Conservation (phyloP, 2,888 invertebrate species). For the Portevinia maculata region DNA sequence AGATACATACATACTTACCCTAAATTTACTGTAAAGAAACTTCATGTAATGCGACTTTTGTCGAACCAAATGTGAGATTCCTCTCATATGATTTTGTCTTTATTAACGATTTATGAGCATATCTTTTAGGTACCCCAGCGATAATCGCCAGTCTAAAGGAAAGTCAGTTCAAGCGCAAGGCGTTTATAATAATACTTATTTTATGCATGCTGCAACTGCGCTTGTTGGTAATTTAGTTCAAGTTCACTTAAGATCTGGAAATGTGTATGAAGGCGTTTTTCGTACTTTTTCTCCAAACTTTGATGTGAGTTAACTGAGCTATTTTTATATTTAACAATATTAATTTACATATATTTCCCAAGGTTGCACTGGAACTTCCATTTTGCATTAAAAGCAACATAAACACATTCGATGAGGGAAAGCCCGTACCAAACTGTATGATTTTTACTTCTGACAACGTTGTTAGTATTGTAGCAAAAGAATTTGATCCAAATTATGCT, state of each 20-base stretch:
- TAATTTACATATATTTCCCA: slow-evolving; percentile 57
- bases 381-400: slow-evolving; percentile 85
- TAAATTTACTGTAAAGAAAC: background rate
- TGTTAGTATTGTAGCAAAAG: slow-evolving; percentile 90
- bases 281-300: slow-evolving; percentile 94
- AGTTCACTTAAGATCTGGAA: slow-evolving; percentile 92
- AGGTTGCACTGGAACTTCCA: slow-evolving; percentile 92
- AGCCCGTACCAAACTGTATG: slow-evolving; percentile 80
- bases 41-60: background rate
- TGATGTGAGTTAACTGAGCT: slow-evolving; percentile 85
- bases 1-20: no score
- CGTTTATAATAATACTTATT: slow-evolving; percentile 94
- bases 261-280: slow-evolving; percentile 94
- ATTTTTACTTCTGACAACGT: slow-evolving; percentile 93
- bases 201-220: slow-evolving; percentile 94
- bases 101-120: slow-evolving; percentile 5
- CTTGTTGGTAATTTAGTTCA: slow-evolving; percentile 93
- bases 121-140: slow-evolving; percentile 79
- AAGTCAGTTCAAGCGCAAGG: slow-evolving; percentile 90
- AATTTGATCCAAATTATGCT: slow-evolving; percentile 95
- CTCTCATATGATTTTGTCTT: background rate
- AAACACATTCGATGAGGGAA: slow-evolving; percentile 79
- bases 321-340: background rate
- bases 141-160: slow-evolving; percentile 84
- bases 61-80: background rate